These are phyloP conservation scores for Metopolophium dirhodum DNA, from an alignment of 1,140 invertebrate genomes.

Conservation along the genomic window DNA sequence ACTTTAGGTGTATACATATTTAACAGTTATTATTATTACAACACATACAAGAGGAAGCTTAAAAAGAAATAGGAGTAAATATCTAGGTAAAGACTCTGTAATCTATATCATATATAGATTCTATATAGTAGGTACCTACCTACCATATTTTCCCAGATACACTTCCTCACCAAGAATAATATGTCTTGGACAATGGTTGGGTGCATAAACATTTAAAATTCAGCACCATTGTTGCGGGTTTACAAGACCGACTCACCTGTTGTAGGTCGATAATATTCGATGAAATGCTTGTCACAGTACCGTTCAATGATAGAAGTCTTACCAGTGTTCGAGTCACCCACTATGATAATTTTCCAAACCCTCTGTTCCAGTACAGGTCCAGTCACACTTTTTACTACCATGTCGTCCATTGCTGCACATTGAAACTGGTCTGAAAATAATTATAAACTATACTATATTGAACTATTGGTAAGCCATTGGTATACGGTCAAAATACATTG, in stretches of 20 bases:
- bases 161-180: too few relatives aligned
- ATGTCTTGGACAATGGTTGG: too few relatives aligned
- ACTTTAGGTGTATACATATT: not conserved
- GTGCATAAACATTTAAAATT: too few relatives aligned
- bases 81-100: too few relatives aligned
- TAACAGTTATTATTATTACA: not conserved
- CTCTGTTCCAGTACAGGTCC: not conserved
- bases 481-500: too few relatives aligned
- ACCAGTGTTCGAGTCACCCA: not conserved
- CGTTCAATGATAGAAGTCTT: not conserved
- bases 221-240: not conserved
- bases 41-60: not conserved
- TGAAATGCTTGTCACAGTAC: not conserved
- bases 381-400: not conserved
- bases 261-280: not conserved
- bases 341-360: not conserved
- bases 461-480: too few relatives aligned
- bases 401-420: not conserved
- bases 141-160: too few relatives aligned
- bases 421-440: too few relatives aligned
- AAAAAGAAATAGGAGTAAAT: not conserved
- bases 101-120: too few relatives aligned
- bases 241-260: not conserved
- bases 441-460: too few relatives aligned
- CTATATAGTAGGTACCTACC: not conserved